phyloP scores from a whole-genome alignment of 2,888 invertebrate genomes.

The Drosophila robusta region DNA sequence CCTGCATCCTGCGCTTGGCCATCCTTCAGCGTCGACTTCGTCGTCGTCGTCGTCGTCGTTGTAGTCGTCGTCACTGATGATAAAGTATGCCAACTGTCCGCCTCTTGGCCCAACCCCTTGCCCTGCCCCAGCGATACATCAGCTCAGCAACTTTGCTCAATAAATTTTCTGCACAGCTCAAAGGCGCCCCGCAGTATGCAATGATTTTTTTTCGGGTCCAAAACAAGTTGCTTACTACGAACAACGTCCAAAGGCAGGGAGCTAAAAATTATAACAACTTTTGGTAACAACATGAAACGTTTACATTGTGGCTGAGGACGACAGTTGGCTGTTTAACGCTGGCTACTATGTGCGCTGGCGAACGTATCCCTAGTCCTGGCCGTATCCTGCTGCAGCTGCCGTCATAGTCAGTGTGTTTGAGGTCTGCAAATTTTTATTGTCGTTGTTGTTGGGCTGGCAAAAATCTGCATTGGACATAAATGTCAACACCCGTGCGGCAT shows the following conservation, averaged over 20 bases:
- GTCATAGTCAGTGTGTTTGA: constrained; percentile 33
- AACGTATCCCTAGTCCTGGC: constrained; percentile 24
- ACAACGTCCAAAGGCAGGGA: constrained; percentile 41
- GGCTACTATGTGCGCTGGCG: constrained; percentile 17
- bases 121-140: constrained; percentile 65
- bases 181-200: constrained; percentile 75
- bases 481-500: constrained; percentile 74
- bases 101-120: constrained; percentile 47
- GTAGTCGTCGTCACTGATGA: constrained; percentile 71
- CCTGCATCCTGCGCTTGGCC: constrained; percentile 75
- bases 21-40: constrained; percentile 66
- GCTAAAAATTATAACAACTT: constrained; percentile 79
- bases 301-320: constrained; percentile 65
- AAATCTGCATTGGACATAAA: constrained; percentile 81
- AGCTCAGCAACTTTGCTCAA: constrained; percentile 80
- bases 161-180: constrained; percentile 74
- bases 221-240: constrained; percentile 69
- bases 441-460: constrained; percentile 60
- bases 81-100: constrained; percentile 82
- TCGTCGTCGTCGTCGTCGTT: constrained; percentile 39
- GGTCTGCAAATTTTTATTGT: constrained; percentile 70
- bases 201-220: constrained; percentile 57
- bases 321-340: constrained; percentile 66
- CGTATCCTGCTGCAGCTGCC: constrained; percentile 41
- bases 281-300: constrained; percentile 79